Percentiles rank a stretch among this genome's conserved stretches.
phyloP scores from a whole-genome alignment of 1,140 invertebrate genomes.

The Pogonomyrmex californicus region DNA sequence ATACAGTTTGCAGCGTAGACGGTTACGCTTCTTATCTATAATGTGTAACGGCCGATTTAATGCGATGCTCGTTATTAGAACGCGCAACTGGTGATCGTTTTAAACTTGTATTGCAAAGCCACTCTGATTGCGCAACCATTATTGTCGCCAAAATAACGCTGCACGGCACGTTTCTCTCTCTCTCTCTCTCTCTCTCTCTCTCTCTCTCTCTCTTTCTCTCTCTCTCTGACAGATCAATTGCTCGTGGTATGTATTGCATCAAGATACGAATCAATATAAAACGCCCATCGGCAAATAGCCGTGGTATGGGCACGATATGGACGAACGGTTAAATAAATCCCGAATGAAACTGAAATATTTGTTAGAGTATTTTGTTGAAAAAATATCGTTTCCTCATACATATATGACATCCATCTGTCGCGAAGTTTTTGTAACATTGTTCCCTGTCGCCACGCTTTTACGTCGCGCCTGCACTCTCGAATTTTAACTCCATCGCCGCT shows the following conservation, averaged over 20 bases:
- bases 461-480: slow-evolving; percentile 38
- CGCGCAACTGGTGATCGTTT: slow-evolving; percentile 68
- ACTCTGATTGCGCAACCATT: slow-evolving; percentile 21
- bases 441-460: not conserved
- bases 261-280: slow-evolving; percentile 33
- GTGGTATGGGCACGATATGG: too few species aligned
- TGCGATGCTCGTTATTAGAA: slow-evolving; percentile 10
- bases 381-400: not conserved
- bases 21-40: slow-evolving; percentile 28
- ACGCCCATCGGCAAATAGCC: not conserved
- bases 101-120: slow-evolving; percentile 34
- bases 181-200: too few species aligned
- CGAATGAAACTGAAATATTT: slow-evolving; percentile 28
- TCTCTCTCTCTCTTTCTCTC: too few species aligned
- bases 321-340: slow-evolving; percentile 14
- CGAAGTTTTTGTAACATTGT: not conserved
- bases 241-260: not conserved
- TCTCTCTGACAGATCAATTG: slow-evolving; percentile 20
- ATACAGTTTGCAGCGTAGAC: slow-evolving; percentile 16
- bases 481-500: not conserved
- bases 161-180: not conserved
- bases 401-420: not conserved
- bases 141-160: slow-evolving; percentile 20
- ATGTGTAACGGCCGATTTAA: slow-evolving; percentile 16
- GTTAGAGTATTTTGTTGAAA: not conserved